Conservation (phyloP, 1,140 invertebrate genomes). For the Micrasema longulum region DNA sequence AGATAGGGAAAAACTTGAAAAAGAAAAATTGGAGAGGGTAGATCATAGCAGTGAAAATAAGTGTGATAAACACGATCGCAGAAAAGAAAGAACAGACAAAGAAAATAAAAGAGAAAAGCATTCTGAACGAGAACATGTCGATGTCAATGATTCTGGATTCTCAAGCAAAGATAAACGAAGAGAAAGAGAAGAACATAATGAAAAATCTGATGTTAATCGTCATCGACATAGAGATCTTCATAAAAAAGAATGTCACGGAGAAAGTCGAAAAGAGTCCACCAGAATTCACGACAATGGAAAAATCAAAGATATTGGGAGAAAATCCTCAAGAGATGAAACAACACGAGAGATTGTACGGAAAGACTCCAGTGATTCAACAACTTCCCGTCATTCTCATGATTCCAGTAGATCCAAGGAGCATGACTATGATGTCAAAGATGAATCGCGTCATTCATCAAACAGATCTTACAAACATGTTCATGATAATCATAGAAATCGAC, state of each 20-base stretch:
- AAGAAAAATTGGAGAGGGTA: conserved; percentile 59
- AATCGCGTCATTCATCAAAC: conserved; percentile 50
- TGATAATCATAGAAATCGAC: conserved; percentile 50
- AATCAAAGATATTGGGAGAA: conserved; percentile 59
- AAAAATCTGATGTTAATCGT: conserved; percentile 43
- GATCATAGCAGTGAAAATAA: conserved; percentile 63
- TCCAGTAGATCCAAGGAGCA: conserved; percentile 63
- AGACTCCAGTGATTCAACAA: conserved; percentile 67
- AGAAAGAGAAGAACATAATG: conserved; percentile 50
- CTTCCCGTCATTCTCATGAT: conserved; percentile 66
- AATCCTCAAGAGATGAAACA: conserved; percentile 64
- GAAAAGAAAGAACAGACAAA: conserved; percentile 49
- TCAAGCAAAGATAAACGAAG: conserved; percentile 48
- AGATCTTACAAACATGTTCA: conserved; percentile 44
- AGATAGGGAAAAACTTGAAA: conserved; percentile 60
- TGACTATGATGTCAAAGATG: conserved; percentile 64
- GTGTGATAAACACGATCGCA: conserved; percentile 49
- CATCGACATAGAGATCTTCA: conserved; percentile 49
- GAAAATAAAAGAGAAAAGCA: conserved; percentile 49
- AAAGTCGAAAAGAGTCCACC: conserved; percentile 41
- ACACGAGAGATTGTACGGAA: conserved; percentile 64
- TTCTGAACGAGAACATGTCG: conserved; percentile 21
- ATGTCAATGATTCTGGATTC: conserved; percentile 31
- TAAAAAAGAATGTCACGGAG: conserved; percentile 47
- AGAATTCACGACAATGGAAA: conserved; percentile 57